Evolutionary conservation across 2,888 invertebrate genomes (phyloP).

Genomic region (Panopea generosa): DNA sequence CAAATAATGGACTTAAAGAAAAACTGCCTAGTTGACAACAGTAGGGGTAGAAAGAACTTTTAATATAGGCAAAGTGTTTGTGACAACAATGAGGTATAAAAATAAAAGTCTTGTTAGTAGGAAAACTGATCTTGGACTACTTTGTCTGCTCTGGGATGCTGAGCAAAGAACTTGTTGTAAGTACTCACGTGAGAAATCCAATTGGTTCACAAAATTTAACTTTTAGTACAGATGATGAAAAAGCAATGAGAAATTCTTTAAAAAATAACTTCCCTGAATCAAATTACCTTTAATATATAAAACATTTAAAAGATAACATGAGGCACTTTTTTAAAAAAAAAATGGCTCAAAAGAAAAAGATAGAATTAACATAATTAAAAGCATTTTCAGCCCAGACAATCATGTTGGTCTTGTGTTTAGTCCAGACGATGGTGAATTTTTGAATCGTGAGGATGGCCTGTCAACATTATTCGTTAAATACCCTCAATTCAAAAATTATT

Average conservation of each 20-base stretch:
- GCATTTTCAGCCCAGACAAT: not conserved
- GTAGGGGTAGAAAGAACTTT: constrained; percentile 20
- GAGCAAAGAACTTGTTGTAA: not conserved
- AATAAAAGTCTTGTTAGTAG: constrained; percentile 3
- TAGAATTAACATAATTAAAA: not conserved
- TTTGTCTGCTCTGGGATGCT: constrained; percentile 9
- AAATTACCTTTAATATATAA: not conserved
- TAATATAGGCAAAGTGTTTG: constrained; percentile 15
- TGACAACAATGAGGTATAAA: constrained; percentile 9
- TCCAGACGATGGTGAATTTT: not conserved
- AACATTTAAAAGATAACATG: constrained; percentile 18
- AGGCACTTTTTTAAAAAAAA: not conserved
- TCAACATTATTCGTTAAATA: not conserved
- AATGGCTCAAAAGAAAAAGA: not conserved
- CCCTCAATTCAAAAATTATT: not conserved
- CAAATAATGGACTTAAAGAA: not conserved
- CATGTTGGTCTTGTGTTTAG: not conserved
- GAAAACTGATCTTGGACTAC: constrained; percentile 3
- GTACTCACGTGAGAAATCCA: not conserved
- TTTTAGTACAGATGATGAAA: constrained; percentile 4
- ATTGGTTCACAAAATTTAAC: not conserved
- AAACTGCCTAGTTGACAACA: not conserved
- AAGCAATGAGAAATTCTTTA: not conserved
- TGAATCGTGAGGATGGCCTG: not conserved
- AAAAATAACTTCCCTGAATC: not conserved